Conservation (phyloP, 2,888 invertebrate species). For the Xestia ashworthii region DNA sequence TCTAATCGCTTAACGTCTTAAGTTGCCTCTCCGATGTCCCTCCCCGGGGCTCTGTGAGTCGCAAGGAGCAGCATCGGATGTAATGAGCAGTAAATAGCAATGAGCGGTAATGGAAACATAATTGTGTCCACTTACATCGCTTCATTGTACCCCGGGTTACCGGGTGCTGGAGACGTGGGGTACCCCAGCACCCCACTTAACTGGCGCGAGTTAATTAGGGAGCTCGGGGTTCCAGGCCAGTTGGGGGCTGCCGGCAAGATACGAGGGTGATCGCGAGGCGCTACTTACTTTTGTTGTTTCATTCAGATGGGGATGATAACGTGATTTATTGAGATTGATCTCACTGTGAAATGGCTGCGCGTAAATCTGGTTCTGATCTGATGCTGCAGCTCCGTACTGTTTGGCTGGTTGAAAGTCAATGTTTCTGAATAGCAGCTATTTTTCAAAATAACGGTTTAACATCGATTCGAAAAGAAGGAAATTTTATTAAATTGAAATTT, state of each 20-base stretch:
- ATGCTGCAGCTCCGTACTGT: background rate
- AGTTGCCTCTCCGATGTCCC: background rate
- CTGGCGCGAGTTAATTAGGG: slow-evolving; percentile 35
- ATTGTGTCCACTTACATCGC: slow-evolving; percentile 32
- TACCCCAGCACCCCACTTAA: slow-evolving; percentile 13
- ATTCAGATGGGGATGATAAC: background rate
- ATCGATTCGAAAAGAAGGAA: background rate
- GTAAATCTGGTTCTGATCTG: slow-evolving; percentile 10
- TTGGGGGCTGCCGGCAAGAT: background rate
- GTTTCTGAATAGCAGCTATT: background rate
- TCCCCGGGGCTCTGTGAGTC: background rate
- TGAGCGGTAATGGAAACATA: slow-evolving; percentile 38
- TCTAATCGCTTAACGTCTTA: background rate
- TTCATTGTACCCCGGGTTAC: background rate
- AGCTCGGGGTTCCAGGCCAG: background rate
- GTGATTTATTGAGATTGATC: slow-evolving; percentile 44
- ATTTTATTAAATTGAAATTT: background rate
- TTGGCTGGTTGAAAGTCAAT: slow-evolving; percentile 7
- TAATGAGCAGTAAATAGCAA: slow-evolving; percentile 53
- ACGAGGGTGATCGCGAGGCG: background rate
- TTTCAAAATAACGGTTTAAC: background rate
- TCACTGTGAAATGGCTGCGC: slow-evolving; percentile 1
- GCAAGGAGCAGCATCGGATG: slow-evolving; percentile 11
- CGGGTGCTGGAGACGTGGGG: background rate
- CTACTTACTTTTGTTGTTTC: slow-evolving; percentile 28